A percentile compares a stretch with the other conserved stretches of the same genome.
phyloP scores from a whole-genome alignment of 2,113 vertebrate species.

The Fregata magnificens region DNA sequence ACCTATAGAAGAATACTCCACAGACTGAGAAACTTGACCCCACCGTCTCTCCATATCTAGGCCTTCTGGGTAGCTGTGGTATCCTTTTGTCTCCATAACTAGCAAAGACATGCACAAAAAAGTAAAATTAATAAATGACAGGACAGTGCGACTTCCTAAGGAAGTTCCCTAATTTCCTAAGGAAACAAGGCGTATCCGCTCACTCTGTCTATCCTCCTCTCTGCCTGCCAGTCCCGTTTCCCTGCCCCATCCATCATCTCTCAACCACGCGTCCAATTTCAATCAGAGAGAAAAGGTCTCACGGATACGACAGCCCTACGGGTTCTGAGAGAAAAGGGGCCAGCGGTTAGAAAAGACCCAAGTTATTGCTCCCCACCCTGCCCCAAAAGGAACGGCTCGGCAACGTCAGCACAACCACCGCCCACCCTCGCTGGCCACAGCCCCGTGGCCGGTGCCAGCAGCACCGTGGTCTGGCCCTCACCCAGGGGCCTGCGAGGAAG shows the following conservation, averaged over 20 bases:
- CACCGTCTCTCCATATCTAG: constrained; percentile 90
- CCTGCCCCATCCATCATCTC: constrained; percentile 24
- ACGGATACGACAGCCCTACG: background rate
- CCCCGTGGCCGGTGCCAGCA: background rate
- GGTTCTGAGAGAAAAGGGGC: background rate
- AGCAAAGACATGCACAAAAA: constrained; percentile 69
- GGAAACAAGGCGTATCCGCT: constrained; percentile 46
- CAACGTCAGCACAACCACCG: rapidly evolving
- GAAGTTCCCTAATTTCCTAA: constrained; percentile 65
- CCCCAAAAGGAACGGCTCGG: background rate
- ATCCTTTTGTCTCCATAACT: constrained; percentile 98
- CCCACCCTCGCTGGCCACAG: rapidly evolving
- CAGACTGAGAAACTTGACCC: constrained; percentile 84
- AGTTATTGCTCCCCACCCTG: background rate
- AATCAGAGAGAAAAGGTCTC: background rate
- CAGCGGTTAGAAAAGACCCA: background rate
- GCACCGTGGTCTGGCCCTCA: background rate
- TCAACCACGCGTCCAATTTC: constrained; percentile 21
- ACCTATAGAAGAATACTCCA: constrained; percentile 79
- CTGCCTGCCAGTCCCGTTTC: constrained; percentile 11
- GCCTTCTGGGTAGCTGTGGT: constrained; percentile 91
- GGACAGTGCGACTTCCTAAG: constrained; percentile 43
- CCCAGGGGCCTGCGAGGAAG: background rate
- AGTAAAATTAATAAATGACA: constrained; percentile 53
- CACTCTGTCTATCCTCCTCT: constrained; percentile 34